Conservation (phyloP, 1,140 invertebrate species). For the Nasonia vitripennis region DNA sequence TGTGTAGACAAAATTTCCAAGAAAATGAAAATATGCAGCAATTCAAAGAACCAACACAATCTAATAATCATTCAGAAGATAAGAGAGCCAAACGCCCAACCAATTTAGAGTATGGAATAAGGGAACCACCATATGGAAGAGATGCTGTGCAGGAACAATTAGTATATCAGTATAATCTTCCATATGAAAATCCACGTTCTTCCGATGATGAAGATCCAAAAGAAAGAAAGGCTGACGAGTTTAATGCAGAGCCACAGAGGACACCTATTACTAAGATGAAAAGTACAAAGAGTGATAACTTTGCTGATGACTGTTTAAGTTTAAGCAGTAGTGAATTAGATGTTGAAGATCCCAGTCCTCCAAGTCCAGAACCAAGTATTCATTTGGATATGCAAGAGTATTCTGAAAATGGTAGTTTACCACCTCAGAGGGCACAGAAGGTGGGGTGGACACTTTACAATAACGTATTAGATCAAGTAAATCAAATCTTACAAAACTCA, state of each 20-base stretch:
- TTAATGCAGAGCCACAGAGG: conserved; percentile 17
- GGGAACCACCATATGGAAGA: conserved; percentile 15
- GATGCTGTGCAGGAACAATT: background rate
- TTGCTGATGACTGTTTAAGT: conserved; percentile 74
- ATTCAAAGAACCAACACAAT: background rate
- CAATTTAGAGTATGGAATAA: conserved; percentile 25
- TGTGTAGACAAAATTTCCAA: background rate
- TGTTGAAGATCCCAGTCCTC: conserved; percentile 73
- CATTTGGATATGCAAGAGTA: conserved; percentile 79
- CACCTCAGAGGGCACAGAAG: conserved; percentile 73
- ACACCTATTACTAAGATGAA: conserved; percentile 42
- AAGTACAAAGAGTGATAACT: conserved; percentile 47
- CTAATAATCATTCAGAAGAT: conserved; percentile 1
- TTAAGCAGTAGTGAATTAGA: conserved; percentile 77
- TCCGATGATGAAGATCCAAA: background rate
- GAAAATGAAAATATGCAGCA: conserved; percentile 26
- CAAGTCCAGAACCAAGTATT: conserved; percentile 78
- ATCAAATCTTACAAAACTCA: conserved; percentile 74
- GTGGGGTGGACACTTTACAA: conserved; percentile 82
- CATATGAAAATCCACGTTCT: conserved; percentile 14
- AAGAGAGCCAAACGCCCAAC: background rate
- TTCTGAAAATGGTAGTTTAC: conserved; percentile 74
- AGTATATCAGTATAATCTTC: conserved; percentile 23
- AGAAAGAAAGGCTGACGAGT: conserved; percentile 20
- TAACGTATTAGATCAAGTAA: conserved; percentile 78